Evolutionary conservation across 2,113 vertebrate species (phyloP).

Genomic region (Saccopteryx leptura): DNA sequence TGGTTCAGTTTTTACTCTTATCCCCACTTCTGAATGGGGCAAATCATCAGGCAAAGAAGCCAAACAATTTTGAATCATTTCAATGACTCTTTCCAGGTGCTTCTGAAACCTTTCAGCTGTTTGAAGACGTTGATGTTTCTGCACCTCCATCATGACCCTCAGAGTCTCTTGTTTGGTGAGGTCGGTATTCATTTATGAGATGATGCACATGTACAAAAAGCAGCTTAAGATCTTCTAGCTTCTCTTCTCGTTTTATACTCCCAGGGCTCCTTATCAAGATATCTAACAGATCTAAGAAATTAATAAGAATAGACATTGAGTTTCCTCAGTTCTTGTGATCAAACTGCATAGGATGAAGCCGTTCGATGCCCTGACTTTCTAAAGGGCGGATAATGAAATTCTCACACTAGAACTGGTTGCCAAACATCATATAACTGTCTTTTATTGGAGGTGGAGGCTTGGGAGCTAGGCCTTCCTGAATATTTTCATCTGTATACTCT

Average conservation of each 20-base stretch:
- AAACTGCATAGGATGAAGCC: constrained; percentile 97
- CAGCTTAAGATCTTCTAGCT: constrained; percentile 97
- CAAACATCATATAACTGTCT: constrained; percentile 99
- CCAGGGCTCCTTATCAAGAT: constrained; percentile 98
- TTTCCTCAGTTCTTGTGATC: constrained; percentile 99
- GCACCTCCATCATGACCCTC: constrained; percentile 99
- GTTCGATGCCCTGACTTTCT: constrained; percentile 98
- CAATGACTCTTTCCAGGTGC: constrained; percentile 96
- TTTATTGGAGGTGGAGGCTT: constrained; percentile 96
- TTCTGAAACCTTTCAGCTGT: constrained; percentile 98
- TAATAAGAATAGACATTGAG: constrained; percentile 98
- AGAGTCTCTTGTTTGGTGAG: constrained; percentile 98
- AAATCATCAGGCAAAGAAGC: constrained; percentile 96
- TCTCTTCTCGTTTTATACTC: constrained; percentile 98
- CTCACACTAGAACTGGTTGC: constrained; percentile 99
- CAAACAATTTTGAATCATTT: constrained; percentile 98
- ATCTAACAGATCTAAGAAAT: constrained; percentile 98
- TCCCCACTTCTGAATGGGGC: constrained; percentile 91
- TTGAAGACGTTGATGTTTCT: constrained; percentile 97
- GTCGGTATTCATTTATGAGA: constrained; percentile 98
- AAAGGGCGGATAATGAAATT: constrained; percentile 98
- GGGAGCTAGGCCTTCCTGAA: constrained; percentile 95
- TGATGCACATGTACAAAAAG: constrained; percentile 99
- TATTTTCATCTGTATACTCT: constrained; percentile 98
- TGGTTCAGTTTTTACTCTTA: constrained; percentile 91